phyloP scores from a whole-genome alignment of 2,797 vertebrate species.

The Sus cebifrons region DNA sequence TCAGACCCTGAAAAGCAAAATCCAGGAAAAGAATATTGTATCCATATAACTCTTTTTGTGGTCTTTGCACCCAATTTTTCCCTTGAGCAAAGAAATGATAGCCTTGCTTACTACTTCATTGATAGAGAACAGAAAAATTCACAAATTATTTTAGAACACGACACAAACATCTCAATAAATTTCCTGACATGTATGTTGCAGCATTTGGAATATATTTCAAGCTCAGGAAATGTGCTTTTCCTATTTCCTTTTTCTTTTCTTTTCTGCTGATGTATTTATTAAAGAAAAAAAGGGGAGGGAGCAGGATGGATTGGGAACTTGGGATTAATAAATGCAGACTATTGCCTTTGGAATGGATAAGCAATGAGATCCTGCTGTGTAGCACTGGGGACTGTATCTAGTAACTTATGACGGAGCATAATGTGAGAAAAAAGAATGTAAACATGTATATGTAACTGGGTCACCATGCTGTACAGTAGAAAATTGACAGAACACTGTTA shows the following conservation, averaged over 20 bases:
- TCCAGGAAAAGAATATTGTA: background rate
- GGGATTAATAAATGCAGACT: no score
- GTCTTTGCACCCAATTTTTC: background rate
- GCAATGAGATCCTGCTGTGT: no score
- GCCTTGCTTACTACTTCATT: background rate
- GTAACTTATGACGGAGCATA: no score
- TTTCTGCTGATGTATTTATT: background rate
- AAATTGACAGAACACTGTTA: no score
- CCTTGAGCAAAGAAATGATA: background rate
- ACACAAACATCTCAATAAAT: background rate
- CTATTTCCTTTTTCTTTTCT: background rate
- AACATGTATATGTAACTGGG: no score
- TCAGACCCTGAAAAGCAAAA: background rate
- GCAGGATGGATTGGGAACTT: no score
- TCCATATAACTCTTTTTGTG: background rate
- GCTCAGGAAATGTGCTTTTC: background rate
- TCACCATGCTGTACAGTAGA: no score
- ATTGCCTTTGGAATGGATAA: no score
- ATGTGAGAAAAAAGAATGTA: no score
- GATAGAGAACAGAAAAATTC: conserved; percentile 22
- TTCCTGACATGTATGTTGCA: background rate
- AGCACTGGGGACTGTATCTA: no score
- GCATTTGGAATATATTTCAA: background rate
- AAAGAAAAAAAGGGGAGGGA: background rate
- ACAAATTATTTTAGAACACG: conserved; percentile 49